phyloP scores from a whole-genome alignment of 2,888 invertebrate genomes.

The Bellardia pandia region DNA sequence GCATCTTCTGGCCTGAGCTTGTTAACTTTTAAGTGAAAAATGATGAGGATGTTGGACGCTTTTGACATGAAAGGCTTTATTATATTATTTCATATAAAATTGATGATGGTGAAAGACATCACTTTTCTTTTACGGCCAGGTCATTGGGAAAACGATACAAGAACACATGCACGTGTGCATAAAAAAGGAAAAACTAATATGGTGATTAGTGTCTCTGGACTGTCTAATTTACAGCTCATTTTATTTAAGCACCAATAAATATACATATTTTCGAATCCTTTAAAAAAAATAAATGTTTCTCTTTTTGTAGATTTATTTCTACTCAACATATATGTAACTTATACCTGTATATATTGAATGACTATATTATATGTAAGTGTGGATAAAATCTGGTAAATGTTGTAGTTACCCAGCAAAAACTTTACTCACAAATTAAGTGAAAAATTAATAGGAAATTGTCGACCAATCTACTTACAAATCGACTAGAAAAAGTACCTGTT shows the following conservation, averaged over 20 bases:
- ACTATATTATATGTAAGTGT: neutral
- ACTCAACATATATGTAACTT: too few species aligned
- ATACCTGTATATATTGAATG: too few species aligned
- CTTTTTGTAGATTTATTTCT: neutral
- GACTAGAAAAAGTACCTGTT: too few species aligned
- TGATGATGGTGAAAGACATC: neutral
- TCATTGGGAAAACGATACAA: neutral
- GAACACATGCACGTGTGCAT: neutral
- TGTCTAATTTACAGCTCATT: constrained; percentile 21
- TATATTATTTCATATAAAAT: neutral
- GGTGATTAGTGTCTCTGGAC: constrained; percentile 15
- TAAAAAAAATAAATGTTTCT: neutral
- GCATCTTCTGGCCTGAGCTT: constrained; percentile 7
- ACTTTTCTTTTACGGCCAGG: neutral
- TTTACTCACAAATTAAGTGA: too few species aligned
- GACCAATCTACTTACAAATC: too few species aligned
- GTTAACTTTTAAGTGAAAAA: constrained; percentile 1
- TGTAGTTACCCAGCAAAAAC: too few species aligned
- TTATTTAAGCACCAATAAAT: constrained; percentile 18
- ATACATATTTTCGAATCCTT: constrained; percentile 5
- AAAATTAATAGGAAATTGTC: too few species aligned
- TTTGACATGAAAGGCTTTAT: constrained; percentile 25
- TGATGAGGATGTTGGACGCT: neutral
- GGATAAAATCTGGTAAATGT: neutral
- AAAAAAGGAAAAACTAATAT: neutral